Evolutionary conservation across 2,888 invertebrate genomes (phyloP).

Genomic region (Polyploca ridens): DNA sequence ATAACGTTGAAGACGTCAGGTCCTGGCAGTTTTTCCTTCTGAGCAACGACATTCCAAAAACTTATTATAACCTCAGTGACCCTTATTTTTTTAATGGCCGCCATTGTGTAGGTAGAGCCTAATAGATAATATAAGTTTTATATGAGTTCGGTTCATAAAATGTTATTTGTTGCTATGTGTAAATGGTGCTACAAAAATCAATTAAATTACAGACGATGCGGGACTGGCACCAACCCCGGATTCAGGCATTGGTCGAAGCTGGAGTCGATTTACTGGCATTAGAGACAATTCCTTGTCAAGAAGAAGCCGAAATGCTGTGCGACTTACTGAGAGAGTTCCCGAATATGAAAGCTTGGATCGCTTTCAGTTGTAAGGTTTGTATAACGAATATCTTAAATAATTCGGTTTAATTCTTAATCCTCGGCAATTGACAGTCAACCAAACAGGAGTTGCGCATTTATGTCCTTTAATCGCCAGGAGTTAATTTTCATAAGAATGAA

Average conservation of each 20-base stretch:
- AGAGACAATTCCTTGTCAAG: constrained; percentile 95
- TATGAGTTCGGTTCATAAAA: no score
- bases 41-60: no score
- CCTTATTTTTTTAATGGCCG: no score
- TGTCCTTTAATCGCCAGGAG: not conserved
- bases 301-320: constrained; percentile 93
- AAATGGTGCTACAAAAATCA: not conserved
- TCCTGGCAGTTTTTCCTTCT: no score
- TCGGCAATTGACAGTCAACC: constrained; percentile 1
- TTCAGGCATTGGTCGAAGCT: constrained; percentile 90
- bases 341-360: constrained; percentile 91
- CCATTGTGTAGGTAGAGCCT: no score
- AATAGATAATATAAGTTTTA: no score
- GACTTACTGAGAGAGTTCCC: constrained; percentile 92
- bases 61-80: no score
- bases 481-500: not conserved
- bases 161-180: no score
- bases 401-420: not conserved
- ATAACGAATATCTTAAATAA: not conserved
- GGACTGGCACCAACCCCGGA: constrained; percentile 93
- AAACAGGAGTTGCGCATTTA: constrained; percentile 15
- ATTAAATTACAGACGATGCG: constrained; percentile 84
- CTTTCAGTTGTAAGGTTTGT: constrained; percentile 93
- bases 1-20: no score
- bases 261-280: constrained; percentile 94